Percentiles rank a stretch among this genome's conserved stretches.
phyloP scores from a whole-genome alignment of 2,113 vertebrate species.

The Brienomyrus brachyistius region DNA sequence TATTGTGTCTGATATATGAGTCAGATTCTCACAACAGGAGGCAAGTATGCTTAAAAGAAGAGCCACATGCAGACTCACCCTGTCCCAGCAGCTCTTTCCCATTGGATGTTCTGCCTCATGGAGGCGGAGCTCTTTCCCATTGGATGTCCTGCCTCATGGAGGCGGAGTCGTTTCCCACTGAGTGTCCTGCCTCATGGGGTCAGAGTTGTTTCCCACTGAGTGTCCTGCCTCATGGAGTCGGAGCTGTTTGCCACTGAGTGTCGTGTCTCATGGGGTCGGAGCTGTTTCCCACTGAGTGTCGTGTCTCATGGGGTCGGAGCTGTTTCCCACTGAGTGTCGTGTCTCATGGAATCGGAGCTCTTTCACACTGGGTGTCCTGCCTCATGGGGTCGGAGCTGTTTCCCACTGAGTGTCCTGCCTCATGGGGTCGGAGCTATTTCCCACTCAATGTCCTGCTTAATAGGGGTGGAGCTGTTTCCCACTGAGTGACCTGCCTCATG shows the following conservation, averaged over 20 bases:
- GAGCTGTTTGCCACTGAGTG: not conserved
- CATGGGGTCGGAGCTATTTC: not conserved
- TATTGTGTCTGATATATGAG: not conserved
- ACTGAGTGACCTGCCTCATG: not conserved
- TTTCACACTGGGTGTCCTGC: not conserved
- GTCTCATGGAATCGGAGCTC: not conserved
- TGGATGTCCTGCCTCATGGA: not conserved
- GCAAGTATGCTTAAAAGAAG: not conserved
- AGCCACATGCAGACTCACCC: not conserved
- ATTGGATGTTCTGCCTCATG: not conserved
- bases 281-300: not conserved
- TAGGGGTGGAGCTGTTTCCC: not conserved
- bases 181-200: not conserved
- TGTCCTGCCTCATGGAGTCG: not conserved
- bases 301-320: not conserved
- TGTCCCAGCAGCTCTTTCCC: not conserved
- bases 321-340: too few species aligned
- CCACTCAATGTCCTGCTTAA: not conserved
- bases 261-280: not conserved
- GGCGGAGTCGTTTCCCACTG: not conserved
- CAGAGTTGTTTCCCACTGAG: not conserved
- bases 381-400: not conserved
- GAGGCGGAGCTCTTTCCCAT: not conserved
- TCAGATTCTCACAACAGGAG: not conserved
- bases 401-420: not conserved